Base-by-base conservation (phyloP, 1,140 invertebrate genomes). In the Pseudomyrmex sp. region DNA sequence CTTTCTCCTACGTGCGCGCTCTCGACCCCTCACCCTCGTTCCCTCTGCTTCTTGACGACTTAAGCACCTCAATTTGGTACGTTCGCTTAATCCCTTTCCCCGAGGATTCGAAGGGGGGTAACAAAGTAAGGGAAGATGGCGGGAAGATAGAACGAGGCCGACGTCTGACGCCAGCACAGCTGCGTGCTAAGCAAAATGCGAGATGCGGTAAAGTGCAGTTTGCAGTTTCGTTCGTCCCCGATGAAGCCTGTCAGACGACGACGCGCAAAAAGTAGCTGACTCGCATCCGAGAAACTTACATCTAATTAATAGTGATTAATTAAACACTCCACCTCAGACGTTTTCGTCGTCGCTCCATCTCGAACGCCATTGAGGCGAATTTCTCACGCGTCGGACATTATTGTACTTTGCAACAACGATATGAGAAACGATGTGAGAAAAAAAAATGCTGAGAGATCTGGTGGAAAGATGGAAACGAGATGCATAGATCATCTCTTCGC, bases 31-130 rank as follows among this genome's bases (percentile, higher is more conserved):
- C 68, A 56, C n/a, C 52, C 65, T 65, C 72, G 54, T 65, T 35
- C 20, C 20, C n/a, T 59, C 68, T 72, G 82, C 80, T 85, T 82
- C 87, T 74, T 79, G 84, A 86, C 89, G 91, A 88, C 83, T 92
- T 92, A 91, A 92, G 89, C 91, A 84, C 88, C 88, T 91, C 91
- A 91, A 92, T 92, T 92, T 91, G 88, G 89, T 91, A 91, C 89
- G 82, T 90, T 90, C 90, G 85, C 88, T 90, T 91, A 92, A 92
- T 92, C 90, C 88, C 83, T 76, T 88, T 89, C 83, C 68, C 86
- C 52, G 23, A 68, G 74, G 82, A 56, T 50, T 48, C 44, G 58
- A 74, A 70, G 62, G 18, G 73, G 80, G 69, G 73, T 85, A 86
- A 66, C 65, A 68, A 62, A 66, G 68, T 82, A 80, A 87, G 84